These are phyloP conservation scores for Malurus elegans DNA, from an alignment of 2,113 vertebrate genomes.

Conservation along the genomic window DNA sequence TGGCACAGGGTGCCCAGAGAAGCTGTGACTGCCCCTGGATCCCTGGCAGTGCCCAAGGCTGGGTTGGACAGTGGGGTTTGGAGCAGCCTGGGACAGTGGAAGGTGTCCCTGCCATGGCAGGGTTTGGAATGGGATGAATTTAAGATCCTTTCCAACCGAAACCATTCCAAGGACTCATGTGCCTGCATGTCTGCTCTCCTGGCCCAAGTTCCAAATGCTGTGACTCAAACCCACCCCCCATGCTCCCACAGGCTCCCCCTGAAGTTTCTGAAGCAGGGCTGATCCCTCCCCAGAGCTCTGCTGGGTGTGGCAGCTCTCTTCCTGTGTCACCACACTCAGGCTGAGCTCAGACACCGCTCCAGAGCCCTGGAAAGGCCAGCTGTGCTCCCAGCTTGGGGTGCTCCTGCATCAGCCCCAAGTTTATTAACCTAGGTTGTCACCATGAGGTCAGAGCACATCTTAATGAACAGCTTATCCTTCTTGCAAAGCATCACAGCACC, in stretches of 20 bases:
- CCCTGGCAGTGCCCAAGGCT: not conserved
- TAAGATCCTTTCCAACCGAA: not conserved
- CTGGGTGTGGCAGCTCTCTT: not conserved
- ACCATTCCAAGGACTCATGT: not conserved
- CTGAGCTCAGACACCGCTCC: not conserved
- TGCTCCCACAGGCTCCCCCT: not conserved
- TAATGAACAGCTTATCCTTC: not conserved
- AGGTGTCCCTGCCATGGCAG: not conserved
- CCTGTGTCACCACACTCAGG: accelerated
- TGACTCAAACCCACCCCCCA: not conserved
- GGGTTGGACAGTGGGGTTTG: accelerated
- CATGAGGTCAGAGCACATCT: not conserved
- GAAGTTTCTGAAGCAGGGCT: not conserved
- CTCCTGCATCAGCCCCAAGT: accelerated
- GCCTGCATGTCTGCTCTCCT: too few species aligned
- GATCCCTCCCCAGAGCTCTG: not conserved
- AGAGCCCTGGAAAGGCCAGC: not conserved
- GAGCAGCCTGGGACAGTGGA: accelerated
- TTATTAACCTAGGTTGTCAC: not conserved
- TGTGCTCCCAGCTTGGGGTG: not conserved
- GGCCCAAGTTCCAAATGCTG: not conserved
- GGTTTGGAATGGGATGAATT: not conserved
- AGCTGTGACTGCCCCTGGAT: not conserved
- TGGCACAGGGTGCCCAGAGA: not conserved
- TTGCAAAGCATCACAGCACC: not conserved